Base-by-base conservation (phyloP, 1,140 invertebrate genomes). In the Euglossa dilemma region DNA sequence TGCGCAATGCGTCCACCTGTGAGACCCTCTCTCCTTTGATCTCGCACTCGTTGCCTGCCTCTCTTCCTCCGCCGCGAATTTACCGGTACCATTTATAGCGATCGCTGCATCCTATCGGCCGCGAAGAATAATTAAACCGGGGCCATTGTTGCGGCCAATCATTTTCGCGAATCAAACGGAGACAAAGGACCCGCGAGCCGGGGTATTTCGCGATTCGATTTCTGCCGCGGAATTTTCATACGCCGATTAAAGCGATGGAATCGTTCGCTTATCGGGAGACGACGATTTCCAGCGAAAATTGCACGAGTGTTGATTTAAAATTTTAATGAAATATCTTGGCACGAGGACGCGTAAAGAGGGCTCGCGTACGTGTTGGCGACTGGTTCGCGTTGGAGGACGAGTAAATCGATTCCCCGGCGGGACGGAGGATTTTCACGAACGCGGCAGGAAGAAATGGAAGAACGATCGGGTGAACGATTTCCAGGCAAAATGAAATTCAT, bases 1-100 rank as follows among this genome's bases (percentile, higher is more conserved):
- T 91, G 90, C 90, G 86, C 89, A 85, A 87, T 73, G 71, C 76
- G 64, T 85, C 70, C 85, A 87, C 78, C 80, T 80, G 88, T 80
- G 83, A 77, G 84, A 80, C 81, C 67, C 50, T 73, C 50, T 73
- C 50, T 87, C 63, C 28, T 73, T 75, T 72, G 54, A 76, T 84
- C 75, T 69, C 59, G 11, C 20, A 77, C 61, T 74, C 45, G 69
- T 8, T 47, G 5, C 11, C 57, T 54, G 2, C 56, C 23, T 54
- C 25, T 7, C 36, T 63, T 18, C 47, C 25, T 47, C 23, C 12
- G 28, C 66, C 25, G 23, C 56, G 61, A 75, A 66, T 56, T 54
- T 50, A 50, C 57, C 45, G 25, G 25, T 14, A 18, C 25, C 59
- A 54, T 56, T 74, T 59, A 25, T n/a, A 36, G n/a, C 45, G 7